Conservation (phyloP, 2,888 invertebrate species). For the Polydrusus cervinus region DNA sequence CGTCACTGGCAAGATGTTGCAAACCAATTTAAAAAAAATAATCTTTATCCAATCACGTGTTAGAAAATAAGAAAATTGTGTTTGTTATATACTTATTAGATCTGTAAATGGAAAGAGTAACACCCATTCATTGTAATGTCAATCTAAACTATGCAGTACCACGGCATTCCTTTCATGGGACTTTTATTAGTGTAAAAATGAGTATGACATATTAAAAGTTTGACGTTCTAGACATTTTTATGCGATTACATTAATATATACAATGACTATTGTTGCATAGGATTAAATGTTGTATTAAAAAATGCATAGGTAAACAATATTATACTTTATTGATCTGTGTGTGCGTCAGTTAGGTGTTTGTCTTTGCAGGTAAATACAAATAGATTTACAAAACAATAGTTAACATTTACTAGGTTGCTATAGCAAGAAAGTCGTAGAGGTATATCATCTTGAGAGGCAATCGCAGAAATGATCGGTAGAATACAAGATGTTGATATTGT, state of each 20-base stretch:
- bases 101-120: constrained; percentile 55
- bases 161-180: constrained; percentile 42
- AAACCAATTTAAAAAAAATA: not conserved
- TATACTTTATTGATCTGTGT: no score
- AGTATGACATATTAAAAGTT: constrained; percentile 48
- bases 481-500: no score
- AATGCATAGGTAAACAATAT: no score
- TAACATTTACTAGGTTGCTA: no score
- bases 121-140: constrained; percentile 59
- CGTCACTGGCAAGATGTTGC: not conserved
- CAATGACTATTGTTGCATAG: constrained; percentile 9
- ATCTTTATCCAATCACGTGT: not conserved
- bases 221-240: constrained; percentile 29
- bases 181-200: constrained; percentile 33
- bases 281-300: not conserved
- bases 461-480: no score
- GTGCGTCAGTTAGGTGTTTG: no score
- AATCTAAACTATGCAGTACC: constrained; percentile 54
- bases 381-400: no score
- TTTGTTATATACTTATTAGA: constrained; percentile 39
- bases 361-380: no score
- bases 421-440: no score
- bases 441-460: no score
- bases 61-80: constrained; percentile 36
- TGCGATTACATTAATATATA: constrained; percentile 1